Evolutionary conservation across 2,113 vertebrate genomes (phyloP).

Genomic region (Puma concolor): DNA sequence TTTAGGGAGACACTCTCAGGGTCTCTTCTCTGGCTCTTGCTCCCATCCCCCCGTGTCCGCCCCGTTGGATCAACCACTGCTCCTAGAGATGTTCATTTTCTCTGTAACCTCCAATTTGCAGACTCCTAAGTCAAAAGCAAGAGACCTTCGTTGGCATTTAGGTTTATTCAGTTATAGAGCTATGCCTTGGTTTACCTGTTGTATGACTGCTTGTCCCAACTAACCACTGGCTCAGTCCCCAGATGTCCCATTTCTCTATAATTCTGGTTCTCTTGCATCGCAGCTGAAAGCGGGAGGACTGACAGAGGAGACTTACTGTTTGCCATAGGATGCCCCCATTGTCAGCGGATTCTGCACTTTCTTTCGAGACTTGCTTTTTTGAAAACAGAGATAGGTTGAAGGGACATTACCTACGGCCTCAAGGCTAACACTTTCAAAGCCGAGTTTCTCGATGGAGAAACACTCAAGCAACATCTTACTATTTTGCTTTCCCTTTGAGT

Average conservation of each 20-base stretch:
- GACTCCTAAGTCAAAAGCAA: background rate
- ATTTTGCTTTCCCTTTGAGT: background rate
- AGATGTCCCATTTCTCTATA: background rate
- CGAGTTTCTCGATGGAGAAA: background rate
- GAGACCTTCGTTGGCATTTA: background rate
- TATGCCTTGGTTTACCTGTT: background rate
- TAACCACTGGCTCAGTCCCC: background rate
- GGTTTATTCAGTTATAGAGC: background rate
- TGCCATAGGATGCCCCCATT: background rate
- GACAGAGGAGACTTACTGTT: background rate
- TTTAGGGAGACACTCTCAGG: background rate
- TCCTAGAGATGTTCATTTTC: background rate
- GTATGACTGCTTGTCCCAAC: background rate
- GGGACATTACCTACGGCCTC: fast-evolving
- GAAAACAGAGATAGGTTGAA: background rate
- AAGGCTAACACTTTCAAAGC: background rate
- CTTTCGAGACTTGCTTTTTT: background rate
- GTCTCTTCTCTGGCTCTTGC: background rate
- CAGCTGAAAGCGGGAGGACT: background rate
- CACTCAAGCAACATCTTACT: background rate
- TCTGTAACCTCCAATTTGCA: background rate
- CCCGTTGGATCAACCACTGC: background rate
- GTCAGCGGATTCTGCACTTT: background rate
- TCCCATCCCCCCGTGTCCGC: fast-evolving
- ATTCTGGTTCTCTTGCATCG: background rate